Evolutionary conservation across 1,140 invertebrate genomes (phyloP).

Genomic region (Cyclina sinensis): DNA sequence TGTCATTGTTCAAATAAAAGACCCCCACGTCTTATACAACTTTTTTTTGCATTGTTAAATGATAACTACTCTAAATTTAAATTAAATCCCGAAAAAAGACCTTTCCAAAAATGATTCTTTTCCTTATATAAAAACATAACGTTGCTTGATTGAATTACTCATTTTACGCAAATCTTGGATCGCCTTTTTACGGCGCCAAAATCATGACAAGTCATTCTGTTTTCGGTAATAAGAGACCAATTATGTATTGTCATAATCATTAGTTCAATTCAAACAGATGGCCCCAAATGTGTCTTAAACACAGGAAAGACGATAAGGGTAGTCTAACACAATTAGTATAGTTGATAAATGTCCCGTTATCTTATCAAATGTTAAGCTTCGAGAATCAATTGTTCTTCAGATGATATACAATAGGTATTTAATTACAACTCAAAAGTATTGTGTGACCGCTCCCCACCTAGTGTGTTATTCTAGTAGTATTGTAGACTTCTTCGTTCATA

Average conservation of each 20-base stretch:
- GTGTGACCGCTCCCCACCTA: not conserved
- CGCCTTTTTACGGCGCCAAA: no score
- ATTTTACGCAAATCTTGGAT: no score
- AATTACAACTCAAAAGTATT: not conserved
- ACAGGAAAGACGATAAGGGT: slow-evolving; percentile 3
- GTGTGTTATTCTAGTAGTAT: not conserved
- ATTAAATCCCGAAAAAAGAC: no score
- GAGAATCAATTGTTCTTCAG: not conserved
- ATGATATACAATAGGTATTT: slow-evolving; percentile 28
- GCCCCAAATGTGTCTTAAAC: not conserved
- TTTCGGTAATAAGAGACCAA: not conserved
- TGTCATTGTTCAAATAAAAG: no score
- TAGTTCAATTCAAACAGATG: slow-evolving; percentile 26
- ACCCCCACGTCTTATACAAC: no score
- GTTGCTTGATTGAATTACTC: no score
- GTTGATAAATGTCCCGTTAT: not conserved
- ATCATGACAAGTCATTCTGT: not conserved
- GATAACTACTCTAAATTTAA: no score
- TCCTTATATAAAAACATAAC: no score
- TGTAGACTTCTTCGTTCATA: slow-evolving; percentile 1
- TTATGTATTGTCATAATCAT: not conserved
- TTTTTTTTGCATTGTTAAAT: no score
- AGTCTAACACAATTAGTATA: not conserved
- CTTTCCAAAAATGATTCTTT: no score
- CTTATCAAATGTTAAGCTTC: not conserved